phyloP scores from a whole-genome alignment of 2,888 invertebrate genomes.

The Halocaridina rubra region DNA sequence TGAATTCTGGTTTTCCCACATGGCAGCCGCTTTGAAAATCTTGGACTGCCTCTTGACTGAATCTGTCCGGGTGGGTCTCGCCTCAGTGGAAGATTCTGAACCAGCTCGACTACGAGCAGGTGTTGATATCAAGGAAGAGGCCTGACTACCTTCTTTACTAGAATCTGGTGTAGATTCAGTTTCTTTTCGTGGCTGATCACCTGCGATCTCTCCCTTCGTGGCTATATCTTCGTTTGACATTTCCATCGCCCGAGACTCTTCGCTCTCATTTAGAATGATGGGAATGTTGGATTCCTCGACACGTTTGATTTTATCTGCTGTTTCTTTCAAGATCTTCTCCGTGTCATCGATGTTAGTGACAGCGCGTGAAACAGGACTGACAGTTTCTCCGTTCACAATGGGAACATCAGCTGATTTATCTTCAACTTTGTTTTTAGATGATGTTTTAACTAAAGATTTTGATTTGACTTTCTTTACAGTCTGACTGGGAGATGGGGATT shows the following conservation, averaged over 20 bases:
- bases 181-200: neutral
- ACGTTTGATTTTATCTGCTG: slow-evolving; percentile 48
- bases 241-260: neutral
- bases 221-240: neutral
- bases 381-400: neutral
- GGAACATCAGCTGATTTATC: neutral
- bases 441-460: slow-evolving; percentile 43
- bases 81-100: slow-evolving; percentile 61
- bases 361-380: neutral
- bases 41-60: slow-evolving; percentile 57
- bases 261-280: neutral
- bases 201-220: neutral
- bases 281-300: slow-evolving; percentile 29
- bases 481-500: slow-evolving; percentile 41
- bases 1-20: slow-evolving; percentile 58
- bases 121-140: slow-evolving; percentile 52
- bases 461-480: slow-evolving; percentile 34
- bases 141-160: slow-evolving; percentile 48
- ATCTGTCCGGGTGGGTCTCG: slow-evolving; percentile 40
- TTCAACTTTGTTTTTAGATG: slow-evolving; percentile 10
- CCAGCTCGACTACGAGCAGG: slow-evolving; percentile 61
- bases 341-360: slow-evolving; percentile 27
- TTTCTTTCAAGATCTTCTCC: slow-evolving; percentile 51
- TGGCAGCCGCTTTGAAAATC: slow-evolving; percentile 62
- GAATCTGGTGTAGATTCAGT: slow-evolving; percentile 34